These are phyloP conservation scores for Pithys albifrons DNA, from an alignment of 2,113 vertebrate species.

Conservation along the genomic window DNA sequence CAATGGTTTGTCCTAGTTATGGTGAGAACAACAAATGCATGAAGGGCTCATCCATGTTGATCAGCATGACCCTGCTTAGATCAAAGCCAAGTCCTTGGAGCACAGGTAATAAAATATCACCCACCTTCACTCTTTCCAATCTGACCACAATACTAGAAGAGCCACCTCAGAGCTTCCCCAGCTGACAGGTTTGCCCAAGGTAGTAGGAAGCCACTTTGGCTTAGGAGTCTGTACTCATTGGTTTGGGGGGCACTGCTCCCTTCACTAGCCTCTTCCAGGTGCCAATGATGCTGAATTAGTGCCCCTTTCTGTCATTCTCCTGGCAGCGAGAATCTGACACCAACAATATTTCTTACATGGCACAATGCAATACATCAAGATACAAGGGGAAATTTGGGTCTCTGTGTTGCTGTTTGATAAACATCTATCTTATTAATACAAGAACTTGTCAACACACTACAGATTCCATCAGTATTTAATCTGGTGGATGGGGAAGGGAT, in stretches of 20 bases:
- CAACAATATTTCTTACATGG: not conserved
- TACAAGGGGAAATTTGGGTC: not conserved
- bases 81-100: not conserved
- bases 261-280: not conserved
- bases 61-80: not conserved
- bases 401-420: not conserved
- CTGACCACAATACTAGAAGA: not conserved
- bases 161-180: not conserved
- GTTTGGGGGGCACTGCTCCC: not conserved
- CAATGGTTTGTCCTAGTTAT: not conserved
- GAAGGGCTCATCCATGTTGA: not conserved
- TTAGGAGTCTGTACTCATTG: accelerated
- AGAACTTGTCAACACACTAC: not conserved
- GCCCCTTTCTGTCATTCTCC: not conserved
- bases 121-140: not conserved
- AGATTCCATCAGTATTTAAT: not conserved
- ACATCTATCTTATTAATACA: not conserved
- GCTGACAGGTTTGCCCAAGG: not conserved
- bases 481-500: not conserved
- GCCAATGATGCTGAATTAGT: not conserved
- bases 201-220: not conserved
- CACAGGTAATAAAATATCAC: too few species aligned
- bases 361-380: not conserved
- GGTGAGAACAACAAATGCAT: not conserved
- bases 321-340: not conserved